phyloP scores from a whole-genome alignment of 2,797 vertebrate species.

The Platyrinchus mystaceus region DNA sequence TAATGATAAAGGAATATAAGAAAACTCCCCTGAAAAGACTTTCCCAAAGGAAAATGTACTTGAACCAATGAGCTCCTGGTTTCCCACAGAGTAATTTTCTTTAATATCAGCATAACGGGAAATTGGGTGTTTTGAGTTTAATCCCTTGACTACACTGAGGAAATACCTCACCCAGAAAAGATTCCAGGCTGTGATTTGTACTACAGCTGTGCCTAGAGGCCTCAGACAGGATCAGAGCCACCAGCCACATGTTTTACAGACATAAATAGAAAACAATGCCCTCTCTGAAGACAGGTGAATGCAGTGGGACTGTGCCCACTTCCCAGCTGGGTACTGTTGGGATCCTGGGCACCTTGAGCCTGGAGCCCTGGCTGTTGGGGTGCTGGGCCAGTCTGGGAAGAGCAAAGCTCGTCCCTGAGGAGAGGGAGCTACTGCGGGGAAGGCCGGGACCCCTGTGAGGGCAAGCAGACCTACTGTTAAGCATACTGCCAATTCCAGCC shows the following conservation, averaged over 20 bases:
- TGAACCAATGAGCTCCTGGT: not conserved
- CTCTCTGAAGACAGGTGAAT: not conserved
- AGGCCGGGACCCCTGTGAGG: not conserved
- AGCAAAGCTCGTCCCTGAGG: not conserved
- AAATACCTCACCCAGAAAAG: conserved; percentile 38
- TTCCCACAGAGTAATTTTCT: conserved; percentile 23
- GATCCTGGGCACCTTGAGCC: not conserved
- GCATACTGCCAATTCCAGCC: not conserved
- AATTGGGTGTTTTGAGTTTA: conserved; percentile 38
- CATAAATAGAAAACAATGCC: not conserved
- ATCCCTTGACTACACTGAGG: conserved; percentile 15
- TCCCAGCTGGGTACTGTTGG: not conserved
- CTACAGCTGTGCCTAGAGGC: conserved; percentile 20
- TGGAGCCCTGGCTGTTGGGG: rapidly evolving
- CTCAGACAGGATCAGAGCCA: not conserved
- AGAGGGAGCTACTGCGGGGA: not conserved
- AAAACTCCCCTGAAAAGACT: not conserved
- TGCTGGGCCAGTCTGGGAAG: not conserved
- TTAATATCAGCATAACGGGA: not conserved
- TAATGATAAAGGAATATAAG: not conserved
- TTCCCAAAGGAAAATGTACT: not conserved
- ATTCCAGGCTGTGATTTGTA: conserved; percentile 1
- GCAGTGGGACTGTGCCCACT: not conserved
- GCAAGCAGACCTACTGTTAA: not conserved
- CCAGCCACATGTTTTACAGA: not conserved